Evolutionary conservation across 1,140 invertebrate genomes (phyloP).

Genomic region (Drosophila nebulosa): DNA sequence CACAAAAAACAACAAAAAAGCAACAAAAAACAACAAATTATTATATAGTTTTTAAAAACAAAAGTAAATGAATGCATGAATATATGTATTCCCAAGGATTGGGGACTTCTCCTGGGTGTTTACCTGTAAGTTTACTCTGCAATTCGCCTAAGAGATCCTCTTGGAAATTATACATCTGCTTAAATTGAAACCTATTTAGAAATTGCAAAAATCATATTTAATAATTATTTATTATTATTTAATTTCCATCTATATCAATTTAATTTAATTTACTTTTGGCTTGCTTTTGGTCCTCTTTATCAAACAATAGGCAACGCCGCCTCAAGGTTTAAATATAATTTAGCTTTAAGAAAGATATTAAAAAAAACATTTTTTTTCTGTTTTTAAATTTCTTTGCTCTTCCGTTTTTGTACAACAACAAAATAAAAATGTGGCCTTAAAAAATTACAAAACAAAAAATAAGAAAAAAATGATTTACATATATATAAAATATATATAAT

Average conservation of each 20-base stretch:
- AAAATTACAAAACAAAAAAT: conserved; percentile 18
- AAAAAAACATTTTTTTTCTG: conserved; percentile 13
- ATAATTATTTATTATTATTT: conserved; percentile 66
- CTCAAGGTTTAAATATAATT: conserved; percentile 32
- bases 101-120: no score
- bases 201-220: conserved; percentile 50
- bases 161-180: neutral
- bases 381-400: conserved; percentile 51
- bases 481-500: conserved; percentile 7
- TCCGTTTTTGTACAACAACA: conserved; percentile 58
- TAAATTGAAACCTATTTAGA: conserved; percentile 8
- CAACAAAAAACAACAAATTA: neutral
- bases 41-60: conserved; percentile 25
- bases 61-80: conserved; percentile 20
- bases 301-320: conserved; percentile 8
- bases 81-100: neutral
- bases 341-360: conserved; percentile 11
- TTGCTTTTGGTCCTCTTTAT: conserved; percentile 26
- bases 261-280: conserved; percentile 23
- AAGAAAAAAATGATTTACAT: conserved; percentile 9
- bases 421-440: conserved; percentile 22
- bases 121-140: no score
- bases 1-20: neutral
- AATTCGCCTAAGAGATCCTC: neutral
- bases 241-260: conserved; percentile 47